These are phyloP conservation scores for Eunapius fragilis DNA, from an alignment of 37 sponge, comb jelly and placozoan species.

Conservation along the genomic window DNA sequence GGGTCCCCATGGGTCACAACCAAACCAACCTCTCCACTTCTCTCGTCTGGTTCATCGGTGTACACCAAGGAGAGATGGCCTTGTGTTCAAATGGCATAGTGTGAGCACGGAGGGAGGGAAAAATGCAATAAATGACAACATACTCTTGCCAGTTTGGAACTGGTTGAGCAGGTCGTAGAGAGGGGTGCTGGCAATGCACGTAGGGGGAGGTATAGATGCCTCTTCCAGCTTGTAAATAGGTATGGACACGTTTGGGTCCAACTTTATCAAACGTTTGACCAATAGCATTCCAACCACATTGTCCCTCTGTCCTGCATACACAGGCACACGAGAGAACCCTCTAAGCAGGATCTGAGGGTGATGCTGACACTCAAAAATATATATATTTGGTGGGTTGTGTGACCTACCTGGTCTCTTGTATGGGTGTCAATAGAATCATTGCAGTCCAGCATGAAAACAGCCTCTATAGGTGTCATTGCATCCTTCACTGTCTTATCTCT, in stretches of 20 bases:
- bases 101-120: neutral
- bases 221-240: slow-evolving; percentile 40
- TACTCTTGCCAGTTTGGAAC: slow-evolving; percentile 83
- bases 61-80: slow-evolving; percentile 76
- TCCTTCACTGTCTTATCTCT: slow-evolving; percentile 77
- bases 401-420: slow-evolving; percentile 52
- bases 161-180: slow-evolving; percentile 77
- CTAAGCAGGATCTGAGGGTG: slow-evolving; percentile 25
- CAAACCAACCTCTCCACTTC: neutral
- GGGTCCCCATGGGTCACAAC: too few species aligned
- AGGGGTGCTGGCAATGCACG: slow-evolving; percentile 60
- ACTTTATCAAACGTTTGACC: slow-evolving; percentile 73
- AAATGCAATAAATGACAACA: neutral
- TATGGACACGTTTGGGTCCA: slow-evolving; percentile 63
- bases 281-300: slow-evolving; percentile 76
- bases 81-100: slow-evolving; percentile 2
- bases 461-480: slow-evolving; percentile 78
- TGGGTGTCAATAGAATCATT: slow-evolving; percentile 25
- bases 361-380: neutral
- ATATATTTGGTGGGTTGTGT: too few species aligned
- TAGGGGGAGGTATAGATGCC: slow-evolving; percentile 52
- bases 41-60: neutral
- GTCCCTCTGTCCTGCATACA: slow-evolving; percentile 29
- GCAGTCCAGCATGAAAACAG: slow-evolving; percentile 75
- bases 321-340: slow-evolving; percentile 82